Conservation (phyloP, 2,888 invertebrate species). For the Phengaris arion region DNA sequence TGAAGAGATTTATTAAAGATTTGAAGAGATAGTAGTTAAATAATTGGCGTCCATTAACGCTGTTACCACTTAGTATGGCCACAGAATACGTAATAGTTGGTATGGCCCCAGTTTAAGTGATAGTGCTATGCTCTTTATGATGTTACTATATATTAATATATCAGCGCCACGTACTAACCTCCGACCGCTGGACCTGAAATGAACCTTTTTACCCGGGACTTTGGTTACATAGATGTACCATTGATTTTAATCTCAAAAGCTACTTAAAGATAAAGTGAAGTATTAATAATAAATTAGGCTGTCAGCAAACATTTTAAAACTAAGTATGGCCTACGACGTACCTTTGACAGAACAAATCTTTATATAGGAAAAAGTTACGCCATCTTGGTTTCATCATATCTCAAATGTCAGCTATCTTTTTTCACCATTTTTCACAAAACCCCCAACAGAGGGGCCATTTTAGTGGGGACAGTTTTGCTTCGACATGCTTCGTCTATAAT, state of each 20-base stretch:
- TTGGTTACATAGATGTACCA: background rate
- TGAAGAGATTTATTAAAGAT: background rate
- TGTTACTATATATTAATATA: conserved; percentile 4
- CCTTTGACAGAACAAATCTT: too few relatives aligned
- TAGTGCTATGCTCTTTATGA: conserved; percentile 19
- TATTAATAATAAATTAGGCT: too few relatives aligned
- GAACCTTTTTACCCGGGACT: background rate
- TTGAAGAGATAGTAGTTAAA: background rate
- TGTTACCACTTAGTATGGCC: background rate
- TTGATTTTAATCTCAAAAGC: background rate
- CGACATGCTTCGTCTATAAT: too few relatives aligned
- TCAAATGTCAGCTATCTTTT: too few relatives aligned
- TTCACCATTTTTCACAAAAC: too few relatives aligned
- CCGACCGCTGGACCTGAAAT: conserved; percentile 17
- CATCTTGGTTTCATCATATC: too few relatives aligned
- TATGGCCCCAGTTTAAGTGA: background rate
- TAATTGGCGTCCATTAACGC: background rate
- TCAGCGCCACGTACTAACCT: conserved; percentile 14
- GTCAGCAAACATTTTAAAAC: too few relatives aligned
- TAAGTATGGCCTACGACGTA: too few relatives aligned
- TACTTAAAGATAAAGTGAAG: background rate
- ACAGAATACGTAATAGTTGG: too few relatives aligned
- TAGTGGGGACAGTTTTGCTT: too few relatives aligned
- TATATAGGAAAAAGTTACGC: too few relatives aligned
- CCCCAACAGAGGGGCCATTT: too few relatives aligned